These are phyloP conservation scores for Thecophora atra DNA, from an alignment of 2,888 invertebrate genomes.

Conservation along the genomic window DNA sequence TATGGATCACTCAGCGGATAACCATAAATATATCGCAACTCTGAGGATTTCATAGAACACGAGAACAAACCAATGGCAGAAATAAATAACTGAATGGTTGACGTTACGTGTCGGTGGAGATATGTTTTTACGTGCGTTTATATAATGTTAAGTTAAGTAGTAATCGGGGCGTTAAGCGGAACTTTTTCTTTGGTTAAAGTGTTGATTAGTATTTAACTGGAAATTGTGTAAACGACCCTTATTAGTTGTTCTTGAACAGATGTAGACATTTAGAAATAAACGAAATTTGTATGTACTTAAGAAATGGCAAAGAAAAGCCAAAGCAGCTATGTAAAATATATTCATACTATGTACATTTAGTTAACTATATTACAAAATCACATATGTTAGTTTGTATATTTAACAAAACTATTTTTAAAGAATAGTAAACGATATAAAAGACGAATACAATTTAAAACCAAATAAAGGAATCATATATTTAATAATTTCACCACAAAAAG, in stretches of 20 bases:
- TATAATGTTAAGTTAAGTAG: not conserved
- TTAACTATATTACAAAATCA: constrained; percentile 31
- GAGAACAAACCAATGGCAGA: too few relatives aligned
- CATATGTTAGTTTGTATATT: constrained; percentile 38
- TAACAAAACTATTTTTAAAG: constrained; percentile 39
- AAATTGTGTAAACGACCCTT: too few relatives aligned
- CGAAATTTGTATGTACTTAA: constrained; percentile 34
- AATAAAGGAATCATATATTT: constrained; percentile 45
- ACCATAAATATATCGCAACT: too few relatives aligned
- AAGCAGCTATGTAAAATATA: constrained; percentile 37
- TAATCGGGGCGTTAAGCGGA: not conserved
- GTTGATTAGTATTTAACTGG: too few relatives aligned
- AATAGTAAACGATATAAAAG: constrained; percentile 27
- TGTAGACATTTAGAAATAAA: constrained; percentile 35
- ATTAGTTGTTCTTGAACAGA: not conserved
- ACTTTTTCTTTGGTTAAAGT: not conserved
- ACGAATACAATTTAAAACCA: constrained; percentile 34
- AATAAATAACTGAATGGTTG: too few relatives aligned
- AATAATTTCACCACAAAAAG: constrained; percentile 36
- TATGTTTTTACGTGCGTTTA: too few relatives aligned
- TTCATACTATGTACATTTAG: constrained; percentile 37
- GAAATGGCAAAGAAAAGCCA: not conserved
- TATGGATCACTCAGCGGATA: too few relatives aligned
- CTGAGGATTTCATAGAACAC: too few relatives aligned
- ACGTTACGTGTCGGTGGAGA: too few relatives aligned